Evolutionary conservation across 2,888 invertebrate genomes (phyloP), one percentile per base, ranked within the genome.

Genomic region (Phaedon cochleariae): DNA sequence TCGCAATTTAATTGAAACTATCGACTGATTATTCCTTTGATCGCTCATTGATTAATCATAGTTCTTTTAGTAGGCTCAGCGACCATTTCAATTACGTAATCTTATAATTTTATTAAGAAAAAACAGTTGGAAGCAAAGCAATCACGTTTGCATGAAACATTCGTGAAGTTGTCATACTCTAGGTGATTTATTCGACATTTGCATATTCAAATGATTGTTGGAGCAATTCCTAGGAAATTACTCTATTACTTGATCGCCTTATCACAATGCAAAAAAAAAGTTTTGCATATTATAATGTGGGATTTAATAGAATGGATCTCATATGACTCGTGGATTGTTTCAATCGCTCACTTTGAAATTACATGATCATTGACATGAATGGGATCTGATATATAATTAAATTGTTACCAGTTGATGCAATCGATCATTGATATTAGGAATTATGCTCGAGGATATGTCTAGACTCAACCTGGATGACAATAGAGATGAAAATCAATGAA

Each of bases 171-270:
- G 51, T 48, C 15, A 17, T 45, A 51, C 34, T 48, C 41, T 21
- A 21, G 9, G 48, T 64, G 60, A 60, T 64, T 60, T 60, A 59
- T 45, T 61, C 15, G 29, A 18, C n/a, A 65, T 65, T 52, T 65
- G 46, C 65, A 65, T 61, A 53, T 45, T 64, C 21, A 65, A 57
- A 34, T 61, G 26, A 31, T 45, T 51, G 45, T 57, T 55, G 45
- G 48, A 48, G 41, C 59, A 51, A 17, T 58, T 61, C 65, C 18
- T n/a, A 57, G 57, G 57, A 20, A 45, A 57, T 57, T 45, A 29
- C 46, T 29, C 15, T 17, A 57, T 57, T 57, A 57, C 41, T 57
- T 29, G 22, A 18, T 57, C n/a, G 55, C 41, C 41, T 41, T 41
- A n/a, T 41, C 7, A 41, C 41, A 41, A 41, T 41, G 41, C 41